phyloP scores from a whole-genome alignment of 2,113 vertebrate species.

The Sander lucioperca region DNA sequence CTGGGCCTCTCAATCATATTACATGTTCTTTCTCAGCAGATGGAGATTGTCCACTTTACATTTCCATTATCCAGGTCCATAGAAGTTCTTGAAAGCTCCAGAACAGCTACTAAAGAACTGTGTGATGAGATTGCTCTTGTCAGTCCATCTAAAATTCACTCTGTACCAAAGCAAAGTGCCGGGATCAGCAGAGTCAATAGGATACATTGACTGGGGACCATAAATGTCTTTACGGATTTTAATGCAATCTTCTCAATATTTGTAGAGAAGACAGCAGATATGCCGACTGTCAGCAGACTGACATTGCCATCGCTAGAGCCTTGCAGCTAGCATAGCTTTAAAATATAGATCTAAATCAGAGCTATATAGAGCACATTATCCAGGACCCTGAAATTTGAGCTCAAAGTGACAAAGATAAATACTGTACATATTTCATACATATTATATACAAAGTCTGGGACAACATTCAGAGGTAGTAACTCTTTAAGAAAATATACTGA shows the following conservation, averaged over 20 bases:
- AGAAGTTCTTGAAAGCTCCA: not conserved
- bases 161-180: not conserved
- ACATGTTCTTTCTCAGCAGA: not conserved
- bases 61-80: not conserved
- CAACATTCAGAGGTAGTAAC: not conserved
- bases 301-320: not conserved
- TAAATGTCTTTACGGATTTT: not conserved
- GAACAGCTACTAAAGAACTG: not conserved
- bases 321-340: not conserved
- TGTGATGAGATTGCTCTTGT: not conserved
- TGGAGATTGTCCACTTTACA: not conserved
- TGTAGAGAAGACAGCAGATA: not conserved
- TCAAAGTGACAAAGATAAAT: not conserved
- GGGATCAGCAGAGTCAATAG: not conserved
- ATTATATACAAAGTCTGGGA: not conserved
- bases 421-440: not conserved
- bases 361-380: not conserved
- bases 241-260: not conserved
- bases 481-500: slow-evolving; percentile 10
- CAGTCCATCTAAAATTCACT: not conserved
- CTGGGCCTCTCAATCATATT: not conserved
- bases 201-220: too few species aligned
- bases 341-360: not conserved
- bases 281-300: not conserved
- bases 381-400: not conserved